These are phyloP conservation scores for Mus caroli DNA, from an alignment of 2,797 vertebrate genomes.

Conservation along the genomic window DNA sequence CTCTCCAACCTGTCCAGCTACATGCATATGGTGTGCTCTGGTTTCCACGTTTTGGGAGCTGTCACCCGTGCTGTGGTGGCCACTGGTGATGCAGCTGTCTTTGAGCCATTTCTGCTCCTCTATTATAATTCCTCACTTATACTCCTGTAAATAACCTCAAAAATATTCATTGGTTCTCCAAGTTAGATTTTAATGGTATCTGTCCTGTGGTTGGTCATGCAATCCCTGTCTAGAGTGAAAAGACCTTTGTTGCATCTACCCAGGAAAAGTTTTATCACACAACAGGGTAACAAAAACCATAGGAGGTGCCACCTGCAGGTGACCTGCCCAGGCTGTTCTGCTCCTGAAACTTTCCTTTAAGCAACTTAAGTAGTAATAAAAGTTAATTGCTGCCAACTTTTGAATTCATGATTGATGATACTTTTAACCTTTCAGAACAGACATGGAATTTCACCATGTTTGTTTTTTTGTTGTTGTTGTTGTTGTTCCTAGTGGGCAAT, in stretches of 20 bases:
- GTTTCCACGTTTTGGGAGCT: neutral
- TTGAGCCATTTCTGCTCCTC: neutral
- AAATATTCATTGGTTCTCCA: neutral
- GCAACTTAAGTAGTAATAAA: conserved; percentile 71
- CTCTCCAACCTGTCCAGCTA: neutral
- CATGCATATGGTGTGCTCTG: neutral
- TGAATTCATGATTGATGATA: conserved; percentile 78
- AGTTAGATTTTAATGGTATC: neutral
- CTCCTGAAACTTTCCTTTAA: conserved; percentile 65
- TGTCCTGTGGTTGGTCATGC: neutral
- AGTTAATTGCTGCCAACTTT: conserved; percentile 74
- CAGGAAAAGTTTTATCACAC: neutral
- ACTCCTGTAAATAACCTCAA: neutral
- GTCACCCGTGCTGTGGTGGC: neutral
- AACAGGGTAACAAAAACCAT: neutral
- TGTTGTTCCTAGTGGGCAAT: conserved; percentile 75
- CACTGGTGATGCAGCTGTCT: neutral
- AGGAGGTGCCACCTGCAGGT: neutral
- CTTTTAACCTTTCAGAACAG: conserved; percentile 77
- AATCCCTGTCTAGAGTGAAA: neutral
- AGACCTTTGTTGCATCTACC: neutral
- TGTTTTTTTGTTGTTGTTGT: conserved; percentile 66
- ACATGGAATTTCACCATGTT: conserved; percentile 78
- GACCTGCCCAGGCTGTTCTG: conserved; percentile 16
- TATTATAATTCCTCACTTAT: neutral